phyloP scores from a whole-genome alignment of 2,113 vertebrate genomes.

The Actenoides hombroni region DNA sequence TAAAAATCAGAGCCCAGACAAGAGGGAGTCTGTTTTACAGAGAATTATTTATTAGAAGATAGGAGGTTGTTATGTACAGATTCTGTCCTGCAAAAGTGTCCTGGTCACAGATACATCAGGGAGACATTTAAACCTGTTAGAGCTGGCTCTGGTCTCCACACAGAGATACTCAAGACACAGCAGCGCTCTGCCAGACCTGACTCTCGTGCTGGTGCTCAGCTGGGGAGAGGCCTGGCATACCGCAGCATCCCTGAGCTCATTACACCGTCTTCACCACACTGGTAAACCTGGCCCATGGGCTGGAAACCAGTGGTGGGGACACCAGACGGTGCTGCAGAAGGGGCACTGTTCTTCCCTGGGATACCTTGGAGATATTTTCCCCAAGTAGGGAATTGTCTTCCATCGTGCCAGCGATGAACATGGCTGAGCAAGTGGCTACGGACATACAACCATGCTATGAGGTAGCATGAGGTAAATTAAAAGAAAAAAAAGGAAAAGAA shows the following conservation, averaged over 20 bases:
- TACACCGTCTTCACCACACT: neutral
- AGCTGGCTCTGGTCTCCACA: neutral
- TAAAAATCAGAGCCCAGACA: neutral
- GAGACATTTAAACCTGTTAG: neutral
- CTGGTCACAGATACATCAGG: neutral
- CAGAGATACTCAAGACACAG: slow-evolving; percentile 55
- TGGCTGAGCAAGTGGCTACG: neutral
- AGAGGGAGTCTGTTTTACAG: neutral
- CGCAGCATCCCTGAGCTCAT: slow-evolving; percentile 9
- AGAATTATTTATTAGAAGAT: slow-evolving; percentile 53
- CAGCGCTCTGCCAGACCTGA: slow-evolving; percentile 23
- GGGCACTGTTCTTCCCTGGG: neutral
- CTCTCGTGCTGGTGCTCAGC: neutral
- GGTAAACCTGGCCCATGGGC: neutral
- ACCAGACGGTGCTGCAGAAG: neutral
- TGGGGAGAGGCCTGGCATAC: neutral
- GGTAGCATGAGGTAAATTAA: neutral
- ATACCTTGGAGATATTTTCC: neutral
- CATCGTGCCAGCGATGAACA: neutral
- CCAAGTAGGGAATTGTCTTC: neutral
- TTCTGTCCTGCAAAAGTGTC: slow-evolving; percentile 61
- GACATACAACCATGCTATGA: slow-evolving; percentile 30
- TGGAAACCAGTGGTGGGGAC: neutral
- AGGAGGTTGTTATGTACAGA: slow-evolving; percentile 38
- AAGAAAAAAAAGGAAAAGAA: neutral